Evolutionary conservation across 2,797 vertebrate species (phyloP).

Genomic region (Microchirus variegatus): DNA sequence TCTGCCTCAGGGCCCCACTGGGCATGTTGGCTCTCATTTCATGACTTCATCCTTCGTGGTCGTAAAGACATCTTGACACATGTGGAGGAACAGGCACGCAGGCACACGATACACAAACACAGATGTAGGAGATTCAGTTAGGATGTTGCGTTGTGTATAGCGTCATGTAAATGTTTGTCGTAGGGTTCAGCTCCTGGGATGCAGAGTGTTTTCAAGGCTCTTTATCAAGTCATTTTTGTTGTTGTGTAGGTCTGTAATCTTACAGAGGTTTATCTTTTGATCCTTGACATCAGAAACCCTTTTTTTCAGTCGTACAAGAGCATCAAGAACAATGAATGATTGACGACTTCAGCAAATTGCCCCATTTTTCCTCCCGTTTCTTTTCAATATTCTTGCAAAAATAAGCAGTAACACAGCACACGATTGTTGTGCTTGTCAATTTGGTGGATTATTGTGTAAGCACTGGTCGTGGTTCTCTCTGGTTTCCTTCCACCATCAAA

Average conservation of each 20-base stretch:
- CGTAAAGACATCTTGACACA: constrained; percentile 50
- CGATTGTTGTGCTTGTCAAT: no score
- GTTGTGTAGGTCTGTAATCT: neutral
- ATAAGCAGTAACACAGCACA: no score
- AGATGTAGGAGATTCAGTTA: constrained; percentile 1
- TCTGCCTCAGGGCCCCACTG: constrained; percentile 55
- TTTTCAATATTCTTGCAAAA: no score
- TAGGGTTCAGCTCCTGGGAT: neutral
- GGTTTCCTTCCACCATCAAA: no score
- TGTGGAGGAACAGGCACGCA: constrained; percentile 36
- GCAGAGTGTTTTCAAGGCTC: constrained; percentile 29
- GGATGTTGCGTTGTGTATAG: neutral
- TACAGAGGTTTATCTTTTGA: constrained; percentile 14
- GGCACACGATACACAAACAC: constrained; percentile 18
- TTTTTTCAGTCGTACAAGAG: constrained; percentile 38
- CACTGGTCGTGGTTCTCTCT: no score
- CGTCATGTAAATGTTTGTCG: neutral
- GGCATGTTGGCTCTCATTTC: constrained; percentile 67
- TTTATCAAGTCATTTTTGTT: constrained; percentile 44
- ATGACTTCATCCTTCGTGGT: constrained; percentile 52
- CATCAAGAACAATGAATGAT: constrained; percentile 13
- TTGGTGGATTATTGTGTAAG: no score
- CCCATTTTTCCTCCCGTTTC: no score
- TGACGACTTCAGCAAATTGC: constrained; percentile 9
- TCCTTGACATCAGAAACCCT: constrained; percentile 41